Evolutionary conservation across 1,140 invertebrate species (phyloP).

Genomic region (Palaemon carinicauda): DNA sequence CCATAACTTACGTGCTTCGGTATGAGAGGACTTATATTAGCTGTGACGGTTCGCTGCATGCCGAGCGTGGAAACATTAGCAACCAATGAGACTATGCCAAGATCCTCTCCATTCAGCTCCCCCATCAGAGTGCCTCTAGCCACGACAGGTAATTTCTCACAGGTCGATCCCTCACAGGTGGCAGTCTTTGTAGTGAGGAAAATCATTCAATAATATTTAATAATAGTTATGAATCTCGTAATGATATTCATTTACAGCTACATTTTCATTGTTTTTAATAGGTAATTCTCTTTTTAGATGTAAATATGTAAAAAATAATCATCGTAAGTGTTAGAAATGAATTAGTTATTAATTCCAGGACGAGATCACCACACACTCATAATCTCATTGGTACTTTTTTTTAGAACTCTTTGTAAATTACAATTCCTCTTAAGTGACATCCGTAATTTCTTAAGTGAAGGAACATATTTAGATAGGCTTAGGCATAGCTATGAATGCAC

Average conservation of each 20-base stretch:
- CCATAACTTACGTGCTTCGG: conserved; percentile 44
- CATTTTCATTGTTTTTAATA: too few relatives aligned
- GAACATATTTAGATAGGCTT: too few relatives aligned
- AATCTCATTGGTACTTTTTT: too few relatives aligned
- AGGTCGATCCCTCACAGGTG: conserved; percentile 28
- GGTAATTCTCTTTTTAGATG: too few relatives aligned
- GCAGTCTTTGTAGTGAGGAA: not conserved
- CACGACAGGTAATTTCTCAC: conserved; percentile 23
- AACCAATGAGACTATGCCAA: conserved; percentile 39
- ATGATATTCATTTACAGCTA: not conserved
- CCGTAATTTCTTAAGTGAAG: too few relatives aligned
- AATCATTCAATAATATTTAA: not conserved
- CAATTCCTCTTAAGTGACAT: too few relatives aligned
- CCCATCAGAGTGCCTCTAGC: conserved; percentile 56
- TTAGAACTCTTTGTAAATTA: too few relatives aligned
- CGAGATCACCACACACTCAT: too few relatives aligned
- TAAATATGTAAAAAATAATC: too few relatives aligned
- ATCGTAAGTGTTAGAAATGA: too few relatives aligned
- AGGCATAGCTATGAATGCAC: too few relatives aligned
- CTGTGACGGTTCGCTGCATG: conserved; percentile 43
- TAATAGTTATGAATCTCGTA: not conserved
- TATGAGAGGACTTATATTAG: conserved; percentile 38
- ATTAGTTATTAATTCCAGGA: too few relatives aligned
- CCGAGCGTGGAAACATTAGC: conserved; percentile 48
- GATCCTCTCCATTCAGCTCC: conserved; percentile 53